Percentiles rank a stretch among this genome's conserved stretches.
Conservation (phyloP, 2,888 invertebrate genomes). For the Apamea crenata region DNA sequence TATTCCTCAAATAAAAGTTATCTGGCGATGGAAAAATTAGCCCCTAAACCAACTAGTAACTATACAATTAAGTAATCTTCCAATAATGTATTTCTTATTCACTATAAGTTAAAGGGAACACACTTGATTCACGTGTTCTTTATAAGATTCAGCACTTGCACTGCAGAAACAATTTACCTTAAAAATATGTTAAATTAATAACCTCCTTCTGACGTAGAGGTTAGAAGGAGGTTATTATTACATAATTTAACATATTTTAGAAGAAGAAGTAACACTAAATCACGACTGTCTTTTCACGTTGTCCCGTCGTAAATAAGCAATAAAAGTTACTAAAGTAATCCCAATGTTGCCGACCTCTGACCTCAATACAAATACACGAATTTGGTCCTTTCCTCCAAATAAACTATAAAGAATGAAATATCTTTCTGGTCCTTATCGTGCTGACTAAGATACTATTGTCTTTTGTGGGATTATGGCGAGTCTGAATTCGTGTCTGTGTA, state of each 20-base stretch:
- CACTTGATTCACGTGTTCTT: too few relatives aligned
- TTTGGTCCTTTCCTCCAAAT: constrained; percentile 9
- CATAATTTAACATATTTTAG: too few relatives aligned
- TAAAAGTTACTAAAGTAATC: constrained; percentile 17
- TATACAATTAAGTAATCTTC: too few relatives aligned
- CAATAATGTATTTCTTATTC: too few relatives aligned
- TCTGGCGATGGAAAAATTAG: too few relatives aligned
- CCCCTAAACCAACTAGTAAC: too few relatives aligned
- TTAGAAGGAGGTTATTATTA: too few relatives aligned
- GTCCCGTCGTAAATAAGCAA: constrained; percentile 24
- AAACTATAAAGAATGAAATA: constrained; percentile 2
- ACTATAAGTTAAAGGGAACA: too few relatives aligned
- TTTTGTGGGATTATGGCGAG: not conserved
- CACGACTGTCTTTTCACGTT: not conserved
- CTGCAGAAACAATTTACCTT: not conserved
- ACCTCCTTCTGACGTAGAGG: not conserved
- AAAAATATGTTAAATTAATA: not conserved
- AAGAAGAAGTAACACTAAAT: constrained; percentile 9
- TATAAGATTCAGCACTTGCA: too few relatives aligned
- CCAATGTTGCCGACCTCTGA: constrained; percentile 17
- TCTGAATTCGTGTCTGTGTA: too few relatives aligned
- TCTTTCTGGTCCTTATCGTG: constrained; percentile 6
- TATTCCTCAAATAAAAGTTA: too few relatives aligned
- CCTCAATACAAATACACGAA: constrained; percentile 27
- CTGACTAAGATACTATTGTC: not conserved